phyloP scores from a whole-genome alignment of 2,797 vertebrate genomes.

The Eulemur mongoz region DNA sequence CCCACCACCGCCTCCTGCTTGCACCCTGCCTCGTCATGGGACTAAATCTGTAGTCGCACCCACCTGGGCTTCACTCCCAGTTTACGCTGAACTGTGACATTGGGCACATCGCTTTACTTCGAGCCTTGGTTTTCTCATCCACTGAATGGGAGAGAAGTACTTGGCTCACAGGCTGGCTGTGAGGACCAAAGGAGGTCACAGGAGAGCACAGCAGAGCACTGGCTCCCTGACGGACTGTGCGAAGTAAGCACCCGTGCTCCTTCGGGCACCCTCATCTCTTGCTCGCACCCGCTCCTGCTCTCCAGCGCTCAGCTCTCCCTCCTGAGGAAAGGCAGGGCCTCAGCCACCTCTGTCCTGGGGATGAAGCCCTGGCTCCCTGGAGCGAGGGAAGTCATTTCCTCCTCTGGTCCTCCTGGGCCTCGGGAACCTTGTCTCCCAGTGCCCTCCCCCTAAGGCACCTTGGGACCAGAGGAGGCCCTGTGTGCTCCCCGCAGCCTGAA shows the following conservation, averaged over 20 bases:
- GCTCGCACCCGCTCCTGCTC: not conserved
- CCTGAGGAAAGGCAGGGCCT: not conserved
- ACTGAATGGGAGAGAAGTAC: not conserved
- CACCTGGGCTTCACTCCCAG: not conserved
- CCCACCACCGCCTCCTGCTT: accelerated
- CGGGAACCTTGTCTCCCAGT: not conserved
- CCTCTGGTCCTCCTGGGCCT: not conserved
- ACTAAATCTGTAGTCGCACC: not conserved
- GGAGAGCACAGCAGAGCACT: not conserved
- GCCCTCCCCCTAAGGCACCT: not conserved
- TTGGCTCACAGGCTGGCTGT: not conserved
- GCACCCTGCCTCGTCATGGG: not conserved
- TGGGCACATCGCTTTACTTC: not conserved
- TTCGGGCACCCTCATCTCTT: not conserved
- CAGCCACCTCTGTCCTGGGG: not conserved
- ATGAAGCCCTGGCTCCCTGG: not conserved
- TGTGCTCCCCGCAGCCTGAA: not conserved
- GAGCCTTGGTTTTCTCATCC: not conserved
- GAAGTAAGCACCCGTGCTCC: not conserved
- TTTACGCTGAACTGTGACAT: not conserved
- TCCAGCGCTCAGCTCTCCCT: not conserved
- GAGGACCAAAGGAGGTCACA: not conserved
- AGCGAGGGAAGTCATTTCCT: not conserved
- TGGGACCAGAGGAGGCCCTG: not conserved
- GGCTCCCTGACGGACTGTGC: not conserved